Conservation (phyloP, 2,888 invertebrate species). For the Malacosoma neustria region DNA sequence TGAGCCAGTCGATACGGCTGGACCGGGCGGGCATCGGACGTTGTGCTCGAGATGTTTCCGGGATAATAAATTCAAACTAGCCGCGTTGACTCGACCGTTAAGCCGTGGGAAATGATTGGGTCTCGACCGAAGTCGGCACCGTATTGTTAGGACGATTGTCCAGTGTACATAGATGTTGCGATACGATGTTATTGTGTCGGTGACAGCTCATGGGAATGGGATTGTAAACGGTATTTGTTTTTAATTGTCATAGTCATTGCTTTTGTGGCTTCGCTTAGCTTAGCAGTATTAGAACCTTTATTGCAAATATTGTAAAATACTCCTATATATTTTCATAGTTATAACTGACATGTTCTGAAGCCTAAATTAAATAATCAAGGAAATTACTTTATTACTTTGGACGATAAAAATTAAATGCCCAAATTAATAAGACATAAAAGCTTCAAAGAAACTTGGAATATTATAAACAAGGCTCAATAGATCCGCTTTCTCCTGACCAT, state of each 20-base stretch:
- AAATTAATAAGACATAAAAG: too few relatives aligned
- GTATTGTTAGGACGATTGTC: slow-evolving; percentile 74
- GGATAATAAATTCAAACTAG: slow-evolving; percentile 60
- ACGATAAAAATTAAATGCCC: too few relatives aligned
- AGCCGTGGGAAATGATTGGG: slow-evolving; percentile 72
- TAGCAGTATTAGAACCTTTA: neutral
- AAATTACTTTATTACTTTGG: too few relatives aligned
- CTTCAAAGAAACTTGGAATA: too few relatives aligned
- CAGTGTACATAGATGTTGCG: slow-evolving; percentile 63
- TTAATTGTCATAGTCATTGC: slow-evolving; percentile 32
- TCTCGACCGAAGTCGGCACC: slow-evolving; percentile 45
- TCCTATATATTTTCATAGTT: neutral
- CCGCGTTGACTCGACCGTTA: slow-evolving; percentile 59
- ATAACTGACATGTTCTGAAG: too few relatives aligned
- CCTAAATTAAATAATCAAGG: too few relatives aligned
- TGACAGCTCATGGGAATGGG: slow-evolving; percentile 71
- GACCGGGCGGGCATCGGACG: slow-evolving; percentile 42
- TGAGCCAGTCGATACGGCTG: slow-evolving; percentile 30
- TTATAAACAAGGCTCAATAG: neutral
- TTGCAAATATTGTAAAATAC: neutral
- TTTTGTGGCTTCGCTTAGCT: slow-evolving; percentile 12
- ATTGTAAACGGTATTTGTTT: slow-evolving; percentile 50
- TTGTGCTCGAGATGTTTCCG: slow-evolving; percentile 39
- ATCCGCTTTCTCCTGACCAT: neutral
- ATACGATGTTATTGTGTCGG: slow-evolving; percentile 53